A percentile compares a stretch with the other conserved stretches of the same genome.
phyloP scores from a whole-genome alignment of 2,113 vertebrate genomes.

The Psilopogon haemacephalus region DNA sequence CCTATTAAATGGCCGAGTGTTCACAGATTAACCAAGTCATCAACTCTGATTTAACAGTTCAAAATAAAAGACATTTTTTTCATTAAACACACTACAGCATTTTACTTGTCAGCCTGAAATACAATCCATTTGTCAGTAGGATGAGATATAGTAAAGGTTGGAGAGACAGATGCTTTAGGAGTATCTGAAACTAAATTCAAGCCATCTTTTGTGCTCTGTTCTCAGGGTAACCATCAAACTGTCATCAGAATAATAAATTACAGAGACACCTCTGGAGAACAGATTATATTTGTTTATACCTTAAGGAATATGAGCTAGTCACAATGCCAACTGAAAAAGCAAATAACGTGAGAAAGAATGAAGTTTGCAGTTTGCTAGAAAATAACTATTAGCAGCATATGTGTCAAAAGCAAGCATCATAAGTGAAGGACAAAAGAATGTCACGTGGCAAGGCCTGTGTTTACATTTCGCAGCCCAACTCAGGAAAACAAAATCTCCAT shows the following conservation, averaged over 20 bases:
- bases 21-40: slow-evolving; percentile 64
- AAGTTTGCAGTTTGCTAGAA: slow-evolving; percentile 14
- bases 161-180: slow-evolving; percentile 59
- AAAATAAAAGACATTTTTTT: slow-evolving; percentile 55
- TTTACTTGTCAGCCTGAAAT: slow-evolving; percentile 57
- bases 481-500: not conserved
- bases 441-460: not conserved
- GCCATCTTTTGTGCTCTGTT: slow-evolving; percentile 64
- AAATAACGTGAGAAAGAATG: not conserved
- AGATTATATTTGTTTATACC: slow-evolving; percentile 62
- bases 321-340: slow-evolving; percentile 36
- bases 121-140: slow-evolving; percentile 65
- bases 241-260: slow-evolving; percentile 72
- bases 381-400: not conserved
- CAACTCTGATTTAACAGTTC: slow-evolving; percentile 64
- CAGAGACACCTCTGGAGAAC: slow-evolving; percentile 42
- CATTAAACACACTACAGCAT: slow-evolving; percentile 36
- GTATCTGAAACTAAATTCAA: slow-evolving; percentile 66
- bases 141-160: slow-evolving; percentile 34
- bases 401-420: not conserved
- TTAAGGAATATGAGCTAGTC: slow-evolving; percentile 50
- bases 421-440: slow-evolving; percentile 41
- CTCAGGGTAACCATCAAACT: slow-evolving; percentile 71
- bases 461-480: not conserved
- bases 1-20: slow-evolving; percentile 52